phyloP scores from a whole-genome alignment of 2,797 vertebrate species.

The Hyperoplus immaculatus region DNA sequence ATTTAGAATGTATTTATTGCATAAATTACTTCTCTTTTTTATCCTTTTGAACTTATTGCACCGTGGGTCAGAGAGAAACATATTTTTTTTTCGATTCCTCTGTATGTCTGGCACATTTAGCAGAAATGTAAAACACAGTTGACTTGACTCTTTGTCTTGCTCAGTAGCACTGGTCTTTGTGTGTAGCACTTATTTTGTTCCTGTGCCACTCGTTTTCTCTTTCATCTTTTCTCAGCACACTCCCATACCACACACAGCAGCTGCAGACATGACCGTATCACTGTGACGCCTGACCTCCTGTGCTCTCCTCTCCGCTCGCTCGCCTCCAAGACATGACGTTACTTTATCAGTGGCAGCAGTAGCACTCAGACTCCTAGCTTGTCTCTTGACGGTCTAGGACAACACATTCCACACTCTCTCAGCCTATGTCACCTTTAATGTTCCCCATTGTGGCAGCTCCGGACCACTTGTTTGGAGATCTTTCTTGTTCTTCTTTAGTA shows the following conservation, averaged over 20 bases:
- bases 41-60: too few species aligned
- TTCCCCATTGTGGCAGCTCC: constrained; percentile 7
- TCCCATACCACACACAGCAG: constrained; percentile 45
- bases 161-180: constrained; percentile 22
- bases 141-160: not conserved
- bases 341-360: constrained; percentile 42
- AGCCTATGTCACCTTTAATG: constrained; percentile 50
- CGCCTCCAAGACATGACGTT: constrained; percentile 67
- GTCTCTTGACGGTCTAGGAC: constrained; percentile 51
- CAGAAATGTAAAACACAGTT: too few species aligned
- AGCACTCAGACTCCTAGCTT: constrained; percentile 60
- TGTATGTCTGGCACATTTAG: too few species aligned
- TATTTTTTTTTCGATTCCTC: too few species aligned
- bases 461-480: constrained; percentile 6
- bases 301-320: constrained; percentile 40
- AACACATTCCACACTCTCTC: constrained; percentile 43
- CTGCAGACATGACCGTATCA: constrained; percentile 77
- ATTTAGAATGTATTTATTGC: too few species aligned
- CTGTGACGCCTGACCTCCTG: constrained; percentile 74
- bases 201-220: constrained; percentile 18
- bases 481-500: not conserved
- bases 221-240: constrained; percentile 57
- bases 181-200: constrained; percentile 39
- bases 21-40: too few species aligned
- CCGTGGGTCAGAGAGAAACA: too few species aligned